Base-by-base conservation (phyloP, 2,797 vertebrate species). In the Paratrypauchen microcephalus region DNA sequence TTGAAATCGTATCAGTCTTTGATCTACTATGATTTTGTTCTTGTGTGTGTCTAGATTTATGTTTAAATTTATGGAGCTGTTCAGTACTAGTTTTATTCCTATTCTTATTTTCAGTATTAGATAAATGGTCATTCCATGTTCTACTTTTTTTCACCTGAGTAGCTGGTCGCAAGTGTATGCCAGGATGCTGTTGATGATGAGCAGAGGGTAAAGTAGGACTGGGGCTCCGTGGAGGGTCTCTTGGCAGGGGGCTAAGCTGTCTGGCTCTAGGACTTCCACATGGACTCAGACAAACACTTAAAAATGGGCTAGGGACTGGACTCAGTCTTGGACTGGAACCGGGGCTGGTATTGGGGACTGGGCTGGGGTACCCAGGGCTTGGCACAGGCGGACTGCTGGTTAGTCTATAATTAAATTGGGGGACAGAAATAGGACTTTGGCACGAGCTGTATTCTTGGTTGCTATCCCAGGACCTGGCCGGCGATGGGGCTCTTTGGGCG, bases 401-500 rank as follows among this genome's bases (percentile, higher is more conserved):
- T 56, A 80, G 81, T 74, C 90, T 93, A 79, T 92, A 93, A 70
- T 84, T 90, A 70, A 94, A 92, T 68, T 86, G 91, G 11, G 93
- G 93, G 85, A 92, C 94, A 48, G 90, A 92, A 62, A 93, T 90
- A 2, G 92, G 93, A 71, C 89, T 94, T 69, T 93, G 91, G 66
- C 79, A 77, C 2, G 93, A 32, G 55, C 92, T 89, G 75, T 95
- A 94, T 78, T 89, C 80, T 52, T 91, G 94, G 71, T 90, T 94
- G 0, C 90, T 90, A 78, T 89, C 88, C 93, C 92, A 94, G 70
- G 82, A 91, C 72, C 87, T 83, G 69, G 86, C 89, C 59, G 93
- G 92, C 66, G 94, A 94, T 16, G 90, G 92, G 69, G 90, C 86
- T 77, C 83, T 77, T 60, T 89, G 84, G 24, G 77, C 76, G 55